A percentile compares a stretch with the other conserved stretches of the same genome.
These are phyloP conservation scores for Thamnophis elegans DNA, from an alignment of 2,797 vertebrate species.

Conservation along the genomic window DNA sequence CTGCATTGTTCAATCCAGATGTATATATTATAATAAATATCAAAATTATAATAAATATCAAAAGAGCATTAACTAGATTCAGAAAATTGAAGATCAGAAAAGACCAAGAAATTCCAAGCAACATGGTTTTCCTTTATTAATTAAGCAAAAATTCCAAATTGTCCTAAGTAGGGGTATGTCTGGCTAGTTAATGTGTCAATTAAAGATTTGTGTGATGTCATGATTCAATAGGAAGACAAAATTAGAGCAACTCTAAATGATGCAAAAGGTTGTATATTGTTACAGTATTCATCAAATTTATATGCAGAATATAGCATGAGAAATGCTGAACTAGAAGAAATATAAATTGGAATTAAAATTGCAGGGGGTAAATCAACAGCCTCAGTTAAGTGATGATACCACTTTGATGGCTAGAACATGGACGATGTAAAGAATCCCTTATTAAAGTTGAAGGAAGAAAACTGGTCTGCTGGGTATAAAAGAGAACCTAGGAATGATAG, in stretches of 20 bases:
- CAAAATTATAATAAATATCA: no score
- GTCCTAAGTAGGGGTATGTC: neutral
- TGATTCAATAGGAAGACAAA: neutral
- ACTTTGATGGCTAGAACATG: no score
- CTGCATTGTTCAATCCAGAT: neutral
- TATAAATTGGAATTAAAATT: neutral
- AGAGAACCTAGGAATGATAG: no score
- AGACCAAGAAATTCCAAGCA: neutral
- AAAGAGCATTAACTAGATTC: neutral
- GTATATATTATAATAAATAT: no score
- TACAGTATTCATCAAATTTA: neutral
- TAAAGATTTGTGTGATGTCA: neutral
- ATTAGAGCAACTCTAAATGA: neutral
- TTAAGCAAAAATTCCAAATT: neutral
- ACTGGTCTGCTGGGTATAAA: no score
- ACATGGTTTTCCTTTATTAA: neutral
- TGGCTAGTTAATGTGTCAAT: neutral
- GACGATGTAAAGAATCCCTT: no score
- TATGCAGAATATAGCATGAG: neutral
- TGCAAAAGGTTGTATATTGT: neutral
- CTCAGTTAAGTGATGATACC: neutral
- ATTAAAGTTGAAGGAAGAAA: no score
- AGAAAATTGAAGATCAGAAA: neutral
- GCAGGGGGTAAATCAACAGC: neutral
- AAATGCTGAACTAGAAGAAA: neutral